Base-by-base conservation (phyloP, 2,888 invertebrate genomes). In the Drosophila merina region DNA sequence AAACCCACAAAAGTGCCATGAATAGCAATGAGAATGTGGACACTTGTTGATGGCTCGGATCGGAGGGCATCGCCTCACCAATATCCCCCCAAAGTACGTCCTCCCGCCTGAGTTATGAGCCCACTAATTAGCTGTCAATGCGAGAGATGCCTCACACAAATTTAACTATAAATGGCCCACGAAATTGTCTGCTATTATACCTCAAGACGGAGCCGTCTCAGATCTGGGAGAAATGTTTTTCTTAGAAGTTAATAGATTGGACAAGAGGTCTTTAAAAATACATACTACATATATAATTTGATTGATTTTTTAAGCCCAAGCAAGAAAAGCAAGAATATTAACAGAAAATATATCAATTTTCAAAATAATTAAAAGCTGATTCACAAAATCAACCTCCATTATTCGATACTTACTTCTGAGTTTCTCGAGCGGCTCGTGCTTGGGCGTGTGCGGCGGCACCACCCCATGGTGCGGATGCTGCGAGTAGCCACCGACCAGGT, bases 361-460 rank as follows among this genome's bases (percentile, higher is more conserved):
- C 20, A 20, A 20, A 20, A 20, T 20, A 20, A 20, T 20, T 1
- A 1, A 20, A 20, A 20, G 1, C 1, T 20, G 20, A 20, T 20
- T 20, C 20, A 1, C 20, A 20, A 20, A 20, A 14, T 14, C 14
- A 14, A 20, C 20, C 20, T 20, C 20, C 20, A 2, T 2, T 20
- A 20, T 80, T 85, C 76, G 79, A 60, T 89, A 92, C 92, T 92
- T 91, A 94, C 95, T 94, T 94, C 95, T 95, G 86, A 95, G 93
- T 92, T 95, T 95, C 93, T 95, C 95, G 84, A 95, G 90, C 28
- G 95, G 95, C 90, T 95, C 95, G 89, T 95, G 94, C 63, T 90
- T 91, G 57, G 92, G 91, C 72, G 94, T 93, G 85, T 94, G 94
- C 45, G 93, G 93, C 52, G 93, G 93, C 49, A 93, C 93, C 57